Evolutionary conservation across 2,888 invertebrate genomes (phyloP).

Genomic region (Drosophila phalerata): DNA sequence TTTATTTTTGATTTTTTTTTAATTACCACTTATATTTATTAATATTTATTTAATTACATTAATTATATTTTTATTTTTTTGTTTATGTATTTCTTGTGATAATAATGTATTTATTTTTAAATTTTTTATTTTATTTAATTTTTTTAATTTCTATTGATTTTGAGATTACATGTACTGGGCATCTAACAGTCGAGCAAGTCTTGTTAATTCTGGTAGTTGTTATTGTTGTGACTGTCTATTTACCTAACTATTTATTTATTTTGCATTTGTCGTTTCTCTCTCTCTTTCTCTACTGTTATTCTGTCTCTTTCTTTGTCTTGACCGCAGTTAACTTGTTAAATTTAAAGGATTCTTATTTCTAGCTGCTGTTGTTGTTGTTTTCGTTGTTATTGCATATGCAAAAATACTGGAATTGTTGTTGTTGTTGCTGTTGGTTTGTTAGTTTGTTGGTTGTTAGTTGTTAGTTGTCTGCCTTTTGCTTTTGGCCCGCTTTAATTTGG

Average conservation of each 20-base stretch:
- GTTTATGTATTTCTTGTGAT: no score
- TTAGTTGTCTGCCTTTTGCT: constrained; percentile 23
- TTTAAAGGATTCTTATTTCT: constrained; percentile 43
- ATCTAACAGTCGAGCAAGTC: not conserved
- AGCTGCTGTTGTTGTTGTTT: constrained; percentile 19
- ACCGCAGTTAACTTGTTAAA: constrained; percentile 43
- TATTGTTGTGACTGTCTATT: constrained; percentile 42
- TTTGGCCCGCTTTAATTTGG: constrained; percentile 49
- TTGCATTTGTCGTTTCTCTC: constrained; percentile 40
- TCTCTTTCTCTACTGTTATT: not conserved
- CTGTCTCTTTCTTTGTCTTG: constrained; percentile 1
- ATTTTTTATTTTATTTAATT: no score
- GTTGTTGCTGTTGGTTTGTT: constrained; percentile 10
- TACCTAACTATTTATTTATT: constrained; percentile 67
- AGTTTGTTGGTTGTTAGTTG: not conserved
- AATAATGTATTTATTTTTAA: no score
- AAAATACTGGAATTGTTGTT: constrained; percentile 19
- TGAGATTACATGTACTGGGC: not conserved
- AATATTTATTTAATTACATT: no score
- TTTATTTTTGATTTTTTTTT: no score
- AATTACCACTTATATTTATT: no score
- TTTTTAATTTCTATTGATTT: no score
- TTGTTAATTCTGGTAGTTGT: constrained; percentile 4
- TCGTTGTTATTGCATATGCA: constrained; percentile 10
- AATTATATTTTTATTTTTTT: no score